Evolutionary conservation across 2,888 invertebrate species (phyloP).

Genomic region (Hydropsyche betteni): DNA sequence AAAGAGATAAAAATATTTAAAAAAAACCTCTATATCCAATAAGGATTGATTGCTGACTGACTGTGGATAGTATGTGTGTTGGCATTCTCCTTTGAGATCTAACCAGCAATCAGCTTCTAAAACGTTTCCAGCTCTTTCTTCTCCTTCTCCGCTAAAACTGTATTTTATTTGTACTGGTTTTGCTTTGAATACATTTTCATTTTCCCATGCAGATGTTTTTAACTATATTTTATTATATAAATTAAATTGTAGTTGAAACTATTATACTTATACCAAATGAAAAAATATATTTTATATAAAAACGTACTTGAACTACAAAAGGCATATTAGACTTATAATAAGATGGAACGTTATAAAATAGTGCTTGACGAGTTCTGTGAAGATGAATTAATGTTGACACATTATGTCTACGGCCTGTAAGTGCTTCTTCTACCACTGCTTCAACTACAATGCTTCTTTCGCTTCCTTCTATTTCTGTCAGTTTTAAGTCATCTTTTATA

Average conservation of each 20-base stretch:
- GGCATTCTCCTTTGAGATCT: conserved; percentile 58
- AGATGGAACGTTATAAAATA: conserved; percentile 83
- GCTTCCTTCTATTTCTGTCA: conserved; percentile 83
- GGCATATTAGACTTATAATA: conserved; percentile 90
- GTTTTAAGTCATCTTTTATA: conserved; percentile 75
- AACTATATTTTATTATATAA: conserved; percentile 59
- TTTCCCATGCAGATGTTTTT: conserved; percentile 77
- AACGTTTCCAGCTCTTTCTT: conserved; percentile 63
- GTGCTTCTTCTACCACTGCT: conserved; percentile 88
- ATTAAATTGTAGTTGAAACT: conserved; percentile 5
- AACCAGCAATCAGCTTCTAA: conserved; percentile 52
- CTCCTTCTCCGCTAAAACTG: conserved; percentile 70
- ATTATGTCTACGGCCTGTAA: conserved; percentile 86
- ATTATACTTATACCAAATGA: background rate
- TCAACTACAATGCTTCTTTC: conserved; percentile 85
- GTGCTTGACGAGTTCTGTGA: conserved; percentile 79
- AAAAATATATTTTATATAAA: background rate
- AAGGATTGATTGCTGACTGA: conserved; percentile 68
- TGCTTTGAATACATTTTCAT: conserved; percentile 68
- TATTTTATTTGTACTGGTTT: conserved; percentile 69
- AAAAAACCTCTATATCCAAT: conserved; percentile 74
- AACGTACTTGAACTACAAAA: conserved; percentile 80
- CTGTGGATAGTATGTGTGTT: conserved; percentile 59
- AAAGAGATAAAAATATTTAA: conserved; percentile 8
- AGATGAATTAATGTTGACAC: conserved; percentile 77